Evolutionary conservation across 92 coral and sea anemone species (phyloP).

Genomic region (Ricordea florida): DNA sequence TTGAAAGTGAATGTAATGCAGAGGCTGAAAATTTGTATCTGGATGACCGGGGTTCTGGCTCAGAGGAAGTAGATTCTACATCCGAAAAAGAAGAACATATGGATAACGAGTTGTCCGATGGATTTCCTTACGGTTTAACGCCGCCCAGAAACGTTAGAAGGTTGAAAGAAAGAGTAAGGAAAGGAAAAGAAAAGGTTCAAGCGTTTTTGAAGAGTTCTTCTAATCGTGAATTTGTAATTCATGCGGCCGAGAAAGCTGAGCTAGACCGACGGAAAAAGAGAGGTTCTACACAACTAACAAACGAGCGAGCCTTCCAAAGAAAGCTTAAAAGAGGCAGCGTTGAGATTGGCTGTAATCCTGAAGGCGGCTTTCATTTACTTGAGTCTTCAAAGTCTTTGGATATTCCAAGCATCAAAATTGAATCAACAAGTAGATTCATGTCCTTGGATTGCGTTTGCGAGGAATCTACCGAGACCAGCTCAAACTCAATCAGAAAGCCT

Average conservation of each 20-base stretch:
- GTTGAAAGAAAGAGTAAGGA: slow-evolving; percentile 63
- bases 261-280: slow-evolving; percentile 64
- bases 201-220: slow-evolving; percentile 32
- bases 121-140: slow-evolving; percentile 58
- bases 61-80: too few relatives aligned
- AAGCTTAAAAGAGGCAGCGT: slow-evolving; percentile 68
- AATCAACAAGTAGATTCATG: slow-evolving; percentile 71
- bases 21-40: slow-evolving; percentile 19
- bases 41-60: slow-evolving; percentile 39
- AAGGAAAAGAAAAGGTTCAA: slow-evolving; percentile 41
- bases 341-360: slow-evolving; percentile 40
- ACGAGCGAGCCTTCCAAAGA: slow-evolving; percentile 78
- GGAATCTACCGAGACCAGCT: slow-evolving; percentile 24
- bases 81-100: slow-evolving; percentile 59
- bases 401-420: slow-evolving; percentile 79
- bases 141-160: slow-evolving; percentile 87
- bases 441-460: slow-evolving; percentile 73
- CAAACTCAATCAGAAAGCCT: background rate
- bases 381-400: slow-evolving; percentile 62
- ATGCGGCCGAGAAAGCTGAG: slow-evolving; percentile 52
- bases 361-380: slow-evolving; percentile 9
- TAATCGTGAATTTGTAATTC: slow-evolving; percentile 19
- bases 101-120: slow-evolving; percentile 54
- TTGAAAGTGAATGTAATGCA: slow-evolving; percentile 40
- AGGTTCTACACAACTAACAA: slow-evolving; percentile 57